These are phyloP conservation scores for Labroides dimidiatus DNA, from an alignment of 2,797 vertebrate species.

Conservation along the genomic window DNA sequence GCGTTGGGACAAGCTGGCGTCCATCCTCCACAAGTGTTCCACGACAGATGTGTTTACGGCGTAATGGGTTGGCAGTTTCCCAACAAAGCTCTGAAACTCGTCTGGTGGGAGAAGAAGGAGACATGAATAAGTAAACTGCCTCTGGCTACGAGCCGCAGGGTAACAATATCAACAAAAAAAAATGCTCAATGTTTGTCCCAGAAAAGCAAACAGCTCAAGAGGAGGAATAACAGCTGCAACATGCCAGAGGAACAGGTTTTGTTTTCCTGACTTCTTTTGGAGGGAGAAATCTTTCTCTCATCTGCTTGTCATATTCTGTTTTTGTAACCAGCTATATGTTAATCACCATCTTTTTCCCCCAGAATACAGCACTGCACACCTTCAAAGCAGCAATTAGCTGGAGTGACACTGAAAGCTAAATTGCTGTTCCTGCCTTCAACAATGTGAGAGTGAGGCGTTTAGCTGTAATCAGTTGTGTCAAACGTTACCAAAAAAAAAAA, in stretches of 20 bases:
- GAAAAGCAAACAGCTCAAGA: conserved; percentile 62
- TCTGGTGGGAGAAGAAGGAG: conserved; percentile 79
- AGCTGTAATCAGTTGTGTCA: conserved; percentile 9
- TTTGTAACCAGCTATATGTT: conserved; percentile 13
- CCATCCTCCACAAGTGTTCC: conserved; percentile 93
- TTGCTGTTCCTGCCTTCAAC: conserved; percentile 18
- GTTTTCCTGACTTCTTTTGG: conserved; percentile 11
- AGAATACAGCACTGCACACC: not conserved
- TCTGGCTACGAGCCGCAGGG: conserved; percentile 43
- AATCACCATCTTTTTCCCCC: conserved; percentile 38
- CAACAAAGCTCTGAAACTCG: conserved; percentile 95
- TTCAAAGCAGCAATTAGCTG: conserved; percentile 44
- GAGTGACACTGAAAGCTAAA: conserved; percentile 40
- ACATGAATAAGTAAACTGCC: conserved; percentile 67
- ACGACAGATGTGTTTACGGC: conserved; percentile 93
- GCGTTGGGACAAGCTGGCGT: conserved; percentile 90
- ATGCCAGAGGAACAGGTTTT: conserved; percentile 21
- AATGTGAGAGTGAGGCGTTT: conserved; percentile 8
- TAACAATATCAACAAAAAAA: conserved; percentile 36
- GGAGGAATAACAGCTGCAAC: conserved; percentile 26
- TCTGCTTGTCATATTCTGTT: conserved; percentile 6
- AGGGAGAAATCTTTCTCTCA: conserved; percentile 28
- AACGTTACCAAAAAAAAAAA: conserved; percentile 20
- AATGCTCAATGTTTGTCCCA: conserved; percentile 47
- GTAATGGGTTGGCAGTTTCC: conserved; percentile 91